Percentiles rank a stretch among this genome's conserved stretches.
Evolutionary conservation across 2,797 vertebrate genomes (phyloP).

Genomic region (Sylvia borin): DNA sequence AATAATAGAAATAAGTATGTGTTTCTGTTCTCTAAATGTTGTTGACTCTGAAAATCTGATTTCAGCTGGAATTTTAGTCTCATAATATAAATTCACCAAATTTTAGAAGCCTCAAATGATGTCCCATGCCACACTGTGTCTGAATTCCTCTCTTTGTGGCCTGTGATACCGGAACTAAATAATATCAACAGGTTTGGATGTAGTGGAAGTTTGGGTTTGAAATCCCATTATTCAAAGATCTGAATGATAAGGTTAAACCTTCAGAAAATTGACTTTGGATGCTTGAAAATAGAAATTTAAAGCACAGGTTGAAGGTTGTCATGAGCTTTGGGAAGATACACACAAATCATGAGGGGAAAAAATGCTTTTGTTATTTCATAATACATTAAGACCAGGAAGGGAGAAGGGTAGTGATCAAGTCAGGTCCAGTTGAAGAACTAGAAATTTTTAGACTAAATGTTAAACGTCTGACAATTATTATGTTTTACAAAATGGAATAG

Average conservation of each 20-base stretch:
- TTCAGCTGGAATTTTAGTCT: background rate
- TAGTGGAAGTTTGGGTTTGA: background rate
- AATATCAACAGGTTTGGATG: background rate
- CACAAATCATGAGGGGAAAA: background rate
- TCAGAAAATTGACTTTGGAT: background rate
- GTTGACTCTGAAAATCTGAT: background rate
- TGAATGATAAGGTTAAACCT: background rate
- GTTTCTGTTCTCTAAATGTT: background rate
- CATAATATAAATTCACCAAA: background rate
- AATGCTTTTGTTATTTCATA: background rate
- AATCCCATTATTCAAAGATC: background rate
- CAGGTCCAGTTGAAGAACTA: background rate
- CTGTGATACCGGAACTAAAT: background rate
- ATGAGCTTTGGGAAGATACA: background rate
- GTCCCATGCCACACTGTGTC: no score
- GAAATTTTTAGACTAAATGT: background rate
- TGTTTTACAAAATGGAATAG: background rate
- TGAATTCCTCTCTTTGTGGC: background rate
- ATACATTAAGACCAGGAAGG: background rate
- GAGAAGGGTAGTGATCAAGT: background rate
- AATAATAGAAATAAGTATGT: background rate
- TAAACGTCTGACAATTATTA: background rate
- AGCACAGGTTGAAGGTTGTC: background rate
- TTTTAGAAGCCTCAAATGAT: background rate
- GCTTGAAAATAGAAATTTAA: background rate